Conservation (phyloP, 1,140 invertebrate genomes). For the Brachionus asplanchnoidis region DNA sequence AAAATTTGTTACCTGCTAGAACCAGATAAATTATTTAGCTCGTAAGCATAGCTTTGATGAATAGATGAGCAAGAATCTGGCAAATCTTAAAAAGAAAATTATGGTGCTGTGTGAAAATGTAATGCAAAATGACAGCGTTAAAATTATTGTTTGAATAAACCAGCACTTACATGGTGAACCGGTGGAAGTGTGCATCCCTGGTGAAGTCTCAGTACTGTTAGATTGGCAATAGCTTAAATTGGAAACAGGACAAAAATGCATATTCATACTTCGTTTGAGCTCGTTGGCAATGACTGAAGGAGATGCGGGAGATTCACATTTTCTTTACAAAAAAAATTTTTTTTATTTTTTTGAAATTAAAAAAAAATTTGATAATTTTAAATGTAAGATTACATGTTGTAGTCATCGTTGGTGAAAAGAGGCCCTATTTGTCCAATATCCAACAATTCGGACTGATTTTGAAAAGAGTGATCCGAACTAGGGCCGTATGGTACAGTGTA, state of each 20-base stretch:
- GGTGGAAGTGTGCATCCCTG: neutral
- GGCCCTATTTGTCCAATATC: neutral
- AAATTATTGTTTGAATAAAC: no score
- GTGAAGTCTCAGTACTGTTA: slow-evolving; percentile 8
- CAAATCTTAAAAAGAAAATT: neutral
- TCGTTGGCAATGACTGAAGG: neutral
- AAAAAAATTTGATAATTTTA: neutral
- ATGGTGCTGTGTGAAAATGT: no score
- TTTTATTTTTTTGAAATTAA: neutral
- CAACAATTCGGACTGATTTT: neutral
- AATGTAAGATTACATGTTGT: neutral
- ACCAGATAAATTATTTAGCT: neutral
- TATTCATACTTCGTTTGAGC: neutral
- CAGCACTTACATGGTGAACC: neutral
- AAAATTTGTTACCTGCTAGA: neutral
- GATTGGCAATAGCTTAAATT: neutral
- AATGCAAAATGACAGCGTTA: no score
- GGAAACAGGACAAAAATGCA: neutral
- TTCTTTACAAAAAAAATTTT: neutral
- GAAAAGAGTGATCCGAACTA: neutral
- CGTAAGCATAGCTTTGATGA: neutral
- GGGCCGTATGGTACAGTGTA: neutral
- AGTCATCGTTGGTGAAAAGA: neutral
- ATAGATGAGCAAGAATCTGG: neutral
- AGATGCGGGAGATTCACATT: neutral